Base-by-base conservation (phyloP, 2,888 invertebrate species). In the Agonum fuliginosum region DNA sequence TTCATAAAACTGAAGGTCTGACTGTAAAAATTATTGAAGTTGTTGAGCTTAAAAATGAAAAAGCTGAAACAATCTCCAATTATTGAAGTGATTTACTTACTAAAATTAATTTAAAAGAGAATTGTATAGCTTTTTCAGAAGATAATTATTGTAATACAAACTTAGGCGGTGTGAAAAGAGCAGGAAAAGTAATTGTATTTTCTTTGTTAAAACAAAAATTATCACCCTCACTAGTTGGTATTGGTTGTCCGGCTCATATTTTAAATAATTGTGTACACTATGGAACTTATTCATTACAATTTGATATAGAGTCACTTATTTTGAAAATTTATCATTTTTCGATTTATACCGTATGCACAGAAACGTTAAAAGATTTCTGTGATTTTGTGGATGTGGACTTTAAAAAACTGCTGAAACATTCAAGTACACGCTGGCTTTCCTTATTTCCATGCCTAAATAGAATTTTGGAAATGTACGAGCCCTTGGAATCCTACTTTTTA, bases 1-100 rank as follows among this genome's bases (percentile, higher is more conserved):
- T 83, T 74, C 80, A 82, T 67, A 78, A 78, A 58, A 54, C 80
- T 75, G 79, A 65, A 24, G 82, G 83, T 1, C 79, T 82, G 67
- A 71, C 80, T 76, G 67, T 77, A 22, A 81, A 79, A 78, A 24
- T 79, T 43, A 74, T 8, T 79, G 27, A 71, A 79, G 17, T n/a
- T n/a, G n/a, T n/a, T n/a, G n/a, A n/a, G n/a, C n/a, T n/a, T n/a
- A n/a, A 62, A 14, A 81, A 81, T 79, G 82, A 82, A 79, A 80
- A 58, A 76, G 65, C 83, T 34, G 78, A 80, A 19, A 81, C 82
- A 19, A 80, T 83, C 51, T 78, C 80, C n/a, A 71, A 79, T 43
- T 78, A 81, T 65, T 80, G 81, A 73, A 78, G 8, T 14, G 30
- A 58, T 12, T 5, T 6, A 58, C 22, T 58, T 8, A n/a, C 8